These are phyloP conservation scores for Ennomos quercinarius DNA, from an alignment of 2,888 invertebrate genomes.

Conservation along the genomic window DNA sequence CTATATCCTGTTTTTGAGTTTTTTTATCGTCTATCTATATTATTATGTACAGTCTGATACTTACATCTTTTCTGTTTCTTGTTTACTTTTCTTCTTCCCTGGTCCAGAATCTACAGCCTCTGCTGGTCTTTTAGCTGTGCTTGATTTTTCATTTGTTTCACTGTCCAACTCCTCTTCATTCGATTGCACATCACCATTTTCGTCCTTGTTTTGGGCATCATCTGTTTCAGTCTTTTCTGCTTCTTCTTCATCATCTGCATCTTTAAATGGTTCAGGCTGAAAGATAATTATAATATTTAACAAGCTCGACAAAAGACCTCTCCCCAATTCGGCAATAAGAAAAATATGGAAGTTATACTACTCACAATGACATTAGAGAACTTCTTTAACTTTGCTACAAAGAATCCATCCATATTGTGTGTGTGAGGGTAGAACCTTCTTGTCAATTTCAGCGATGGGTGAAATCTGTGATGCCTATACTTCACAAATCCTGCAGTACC, in stretches of 20 bases:
- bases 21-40: no score
- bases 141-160: constrained; percentile 43
- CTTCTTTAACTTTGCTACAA: constrained; percentile 98
- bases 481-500: constrained; percentile 97
- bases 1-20: no score
- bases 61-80: constrained; percentile 45
- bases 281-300: constrained; percentile 31
- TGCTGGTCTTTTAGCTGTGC: constrained; percentile 60
- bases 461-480: constrained; percentile 94
- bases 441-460: constrained; percentile 94
- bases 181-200: constrained; percentile 62
- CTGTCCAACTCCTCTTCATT: constrained; percentile 41
- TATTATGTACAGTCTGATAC: neutral
- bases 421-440: constrained; percentile 98
- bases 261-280: constrained; percentile 77
- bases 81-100: constrained; percentile 64
- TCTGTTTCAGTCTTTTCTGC: constrained; percentile 43
- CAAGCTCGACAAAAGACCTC: no score
- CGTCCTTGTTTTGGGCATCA: constrained; percentile 43
- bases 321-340: neutral
- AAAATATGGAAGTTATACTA: constrained; percentile 31
- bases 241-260: constrained; percentile 71
- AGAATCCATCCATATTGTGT: constrained; percentile 99
- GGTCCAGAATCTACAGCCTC: constrained; percentile 47
- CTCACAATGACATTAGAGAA: constrained; percentile 91